Conservation (phyloP, 1,140 invertebrate species). For the Drosophila kikkawai region DNA sequence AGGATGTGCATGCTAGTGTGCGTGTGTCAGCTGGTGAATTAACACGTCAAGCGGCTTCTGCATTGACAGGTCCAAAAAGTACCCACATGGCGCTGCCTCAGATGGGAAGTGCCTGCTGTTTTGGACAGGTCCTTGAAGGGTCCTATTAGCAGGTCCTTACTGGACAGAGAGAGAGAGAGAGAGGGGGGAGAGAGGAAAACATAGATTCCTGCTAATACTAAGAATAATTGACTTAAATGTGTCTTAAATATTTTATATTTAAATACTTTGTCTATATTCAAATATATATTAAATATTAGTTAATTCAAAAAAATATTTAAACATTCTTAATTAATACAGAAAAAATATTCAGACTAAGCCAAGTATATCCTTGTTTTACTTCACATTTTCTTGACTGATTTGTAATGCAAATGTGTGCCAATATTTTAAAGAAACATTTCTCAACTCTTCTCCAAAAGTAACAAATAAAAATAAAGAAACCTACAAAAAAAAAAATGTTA, state of each 20-base stretch:
- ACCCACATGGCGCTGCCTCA: constrained; percentile 37
- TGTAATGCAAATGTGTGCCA: constrained; percentile 63
- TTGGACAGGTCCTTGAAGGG: constrained; percentile 39
- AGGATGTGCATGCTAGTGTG: constrained; percentile 12
- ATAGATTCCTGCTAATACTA: not conserved
- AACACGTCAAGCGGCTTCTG: constrained; percentile 54
- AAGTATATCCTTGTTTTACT: not conserved
- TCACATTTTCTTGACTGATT: constrained; percentile 34
- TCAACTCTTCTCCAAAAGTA: constrained; percentile 1
- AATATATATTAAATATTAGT: too few relatives aligned
- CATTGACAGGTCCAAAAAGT: constrained; percentile 59
- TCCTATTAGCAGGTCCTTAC: constrained; percentile 1
- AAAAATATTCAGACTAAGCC: too few relatives aligned
- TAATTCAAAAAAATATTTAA: not conserved
- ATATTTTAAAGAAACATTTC: constrained; percentile 31
- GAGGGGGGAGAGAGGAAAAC: too few relatives aligned
- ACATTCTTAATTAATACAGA: not conserved
- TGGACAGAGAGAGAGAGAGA: too few relatives aligned
- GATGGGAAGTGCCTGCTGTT: constrained; percentile 44
- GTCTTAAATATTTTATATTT: not conserved
- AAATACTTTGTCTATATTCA: too few relatives aligned
- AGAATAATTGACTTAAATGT: constrained; percentile 1
- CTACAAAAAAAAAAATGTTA: not conserved
- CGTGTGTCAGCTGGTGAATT: constrained; percentile 57
- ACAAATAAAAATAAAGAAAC: constrained; percentile 1